phyloP scores from a whole-genome alignment of 2,113 vertebrate genomes.

The Perccottus glenii region DNA sequence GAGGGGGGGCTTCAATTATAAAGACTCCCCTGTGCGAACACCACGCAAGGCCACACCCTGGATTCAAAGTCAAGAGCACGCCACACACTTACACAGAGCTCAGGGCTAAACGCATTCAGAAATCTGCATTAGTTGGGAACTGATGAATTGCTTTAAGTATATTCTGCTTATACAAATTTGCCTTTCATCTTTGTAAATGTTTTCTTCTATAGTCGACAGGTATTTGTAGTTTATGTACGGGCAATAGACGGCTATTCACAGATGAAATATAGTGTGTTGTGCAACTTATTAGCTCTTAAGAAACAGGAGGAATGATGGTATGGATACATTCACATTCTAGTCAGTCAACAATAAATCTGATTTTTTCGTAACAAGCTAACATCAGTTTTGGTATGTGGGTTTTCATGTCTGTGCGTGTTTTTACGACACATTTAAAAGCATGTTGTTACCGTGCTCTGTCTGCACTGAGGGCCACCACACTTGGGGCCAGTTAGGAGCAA shows the following conservation, averaged over 20 bases:
- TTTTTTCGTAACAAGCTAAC: background rate
- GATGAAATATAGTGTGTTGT: slow-evolving; percentile 17
- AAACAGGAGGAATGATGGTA: slow-evolving; percentile 43
- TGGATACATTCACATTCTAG: slow-evolving; percentile 14
- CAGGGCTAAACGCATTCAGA: slow-evolving; percentile 5
- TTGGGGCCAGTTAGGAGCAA: slow-evolving; percentile 66
- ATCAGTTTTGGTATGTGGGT: slow-evolving; percentile 2
- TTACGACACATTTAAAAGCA: background rate
- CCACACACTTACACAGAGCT: background rate
- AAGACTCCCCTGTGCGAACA: slow-evolving; percentile 67
- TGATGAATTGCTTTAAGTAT: background rate
- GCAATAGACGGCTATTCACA: slow-evolving; percentile 1
- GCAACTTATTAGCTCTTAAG: slow-evolving; percentile 34
- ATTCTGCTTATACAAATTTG: slow-evolving; percentile 5
- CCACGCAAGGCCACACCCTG: slow-evolving; percentile 56
- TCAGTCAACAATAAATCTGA: slow-evolving; percentile 23
- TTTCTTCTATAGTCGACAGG: background rate
- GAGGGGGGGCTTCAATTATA: slow-evolving; percentile 47
- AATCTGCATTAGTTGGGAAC: background rate
- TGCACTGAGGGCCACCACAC: slow-evolving; percentile 50
- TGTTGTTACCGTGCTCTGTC: slow-evolving; percentile 19
- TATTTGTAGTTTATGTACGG: slow-evolving; percentile 3
- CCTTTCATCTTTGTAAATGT: background rate
- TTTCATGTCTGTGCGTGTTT: background rate
- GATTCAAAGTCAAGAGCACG: slow-evolving; percentile 30